Conservation (phyloP, 2,797 vertebrate species). For the Rallus crepitans region DNA sequence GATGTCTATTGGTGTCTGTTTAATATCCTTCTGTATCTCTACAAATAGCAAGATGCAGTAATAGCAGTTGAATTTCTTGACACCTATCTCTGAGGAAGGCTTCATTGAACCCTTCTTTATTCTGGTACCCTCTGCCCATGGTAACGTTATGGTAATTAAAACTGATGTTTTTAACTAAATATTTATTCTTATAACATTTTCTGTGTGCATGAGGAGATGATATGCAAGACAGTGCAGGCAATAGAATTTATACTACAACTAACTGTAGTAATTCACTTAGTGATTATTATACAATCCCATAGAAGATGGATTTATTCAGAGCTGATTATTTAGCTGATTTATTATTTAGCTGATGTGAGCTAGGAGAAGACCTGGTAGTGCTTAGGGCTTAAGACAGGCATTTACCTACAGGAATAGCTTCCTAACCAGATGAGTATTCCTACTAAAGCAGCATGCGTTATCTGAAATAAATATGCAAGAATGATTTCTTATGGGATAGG, state of each 20-base stretch:
- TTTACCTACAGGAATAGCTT: not conserved
- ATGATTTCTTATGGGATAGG: not conserved
- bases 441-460: not conserved
- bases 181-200: not conserved
- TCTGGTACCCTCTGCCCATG: fast-evolving
- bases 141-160: not conserved
- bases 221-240: not conserved
- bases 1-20: not conserved
- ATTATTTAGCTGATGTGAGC: not conserved
- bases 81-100: not conserved
- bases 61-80: not conserved
- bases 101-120: not conserved
- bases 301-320: not conserved
- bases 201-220: not conserved
- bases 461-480: not conserved
- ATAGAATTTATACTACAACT: not conserved
- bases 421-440: not conserved
- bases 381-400: not conserved
- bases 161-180: fast-evolving
- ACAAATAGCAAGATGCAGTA: not conserved
- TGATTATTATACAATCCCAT: not conserved
- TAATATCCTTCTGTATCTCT: not conserved
- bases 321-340: not conserved
- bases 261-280: not conserved
- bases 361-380: not conserved